Conservation (phyloP, 2,797 vertebrate genomes). For the Acanthiza pusilla region DNA sequence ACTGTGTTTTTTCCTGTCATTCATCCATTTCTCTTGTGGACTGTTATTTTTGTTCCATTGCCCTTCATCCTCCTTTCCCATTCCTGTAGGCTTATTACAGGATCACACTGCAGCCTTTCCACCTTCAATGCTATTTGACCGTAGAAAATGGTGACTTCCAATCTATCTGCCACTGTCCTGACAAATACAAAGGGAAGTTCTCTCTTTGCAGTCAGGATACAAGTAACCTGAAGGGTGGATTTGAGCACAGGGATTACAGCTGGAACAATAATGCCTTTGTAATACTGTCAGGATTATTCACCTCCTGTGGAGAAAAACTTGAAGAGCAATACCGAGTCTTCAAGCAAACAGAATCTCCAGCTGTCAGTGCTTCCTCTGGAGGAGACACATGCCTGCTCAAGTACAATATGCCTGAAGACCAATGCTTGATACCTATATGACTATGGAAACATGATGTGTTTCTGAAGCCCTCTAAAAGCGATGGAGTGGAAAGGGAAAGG, state of each 20-base stretch:
- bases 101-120: neutral
- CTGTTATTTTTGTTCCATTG: neutral
- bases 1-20: neutral
- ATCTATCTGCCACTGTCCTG: neutral
- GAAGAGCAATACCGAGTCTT: conserved; percentile 18
- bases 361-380: conserved; percentile 30
- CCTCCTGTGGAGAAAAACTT: conserved; percentile 45
- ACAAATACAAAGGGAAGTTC: neutral
- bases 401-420: conserved; percentile 20
- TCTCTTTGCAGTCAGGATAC: neutral
- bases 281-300: conserved; percentile 54
- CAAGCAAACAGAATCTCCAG: conserved; percentile 50
- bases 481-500: neutral
- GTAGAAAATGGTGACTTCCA: neutral
- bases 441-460: neutral
- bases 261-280: conserved; percentile 56
- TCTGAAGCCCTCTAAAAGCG: neutral
- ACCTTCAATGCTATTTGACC: neutral
- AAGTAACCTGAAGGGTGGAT: conserved; percentile 6
- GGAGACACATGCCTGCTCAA: conserved; percentile 37
- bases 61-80: neutral
- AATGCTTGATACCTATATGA: conserved; percentile 3
- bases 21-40: neutral
- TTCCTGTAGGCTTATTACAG: neutral
- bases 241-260: conserved; percentile 48